Evolutionary conservation across 2,797 vertebrate genomes (phyloP).

Genomic region (Limosa lapponica): DNA sequence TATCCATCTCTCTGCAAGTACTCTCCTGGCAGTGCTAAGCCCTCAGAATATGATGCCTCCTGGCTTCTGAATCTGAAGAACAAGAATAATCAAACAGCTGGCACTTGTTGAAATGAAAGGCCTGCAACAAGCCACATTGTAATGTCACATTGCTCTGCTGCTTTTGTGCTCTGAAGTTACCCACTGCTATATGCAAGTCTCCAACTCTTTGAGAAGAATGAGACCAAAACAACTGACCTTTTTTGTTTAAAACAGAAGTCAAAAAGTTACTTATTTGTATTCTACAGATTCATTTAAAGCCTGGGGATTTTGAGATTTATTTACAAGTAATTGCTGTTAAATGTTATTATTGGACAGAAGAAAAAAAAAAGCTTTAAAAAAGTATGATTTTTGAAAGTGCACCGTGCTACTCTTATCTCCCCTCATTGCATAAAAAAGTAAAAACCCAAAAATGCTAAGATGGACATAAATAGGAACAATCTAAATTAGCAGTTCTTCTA

Average conservation of each 20-base stretch:
- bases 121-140: neutral
- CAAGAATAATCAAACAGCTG: slow-evolving; percentile 1
- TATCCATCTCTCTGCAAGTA: neutral
- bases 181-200: neutral
- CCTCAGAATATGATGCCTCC: neutral
- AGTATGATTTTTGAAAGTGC: neutral
- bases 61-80: neutral
- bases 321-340: neutral
- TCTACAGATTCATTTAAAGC: neutral
- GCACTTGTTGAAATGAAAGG: neutral
- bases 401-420: neutral
- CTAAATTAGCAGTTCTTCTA: neutral
- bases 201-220: neutral
- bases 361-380: neutral
- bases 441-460: neutral
- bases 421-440: neutral
- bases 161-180: neutral
- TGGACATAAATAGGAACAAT: neutral
- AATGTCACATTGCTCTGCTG: neutral
- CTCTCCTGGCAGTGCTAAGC: neutral
- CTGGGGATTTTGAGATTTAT: neutral
- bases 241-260: neutral
- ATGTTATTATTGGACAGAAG: neutral
- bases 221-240: neutral
- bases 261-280: neutral